These are phyloP conservation scores for Eumeta japonica DNA, from an alignment of 1,140 invertebrate species.

Conservation along the genomic window DNA sequence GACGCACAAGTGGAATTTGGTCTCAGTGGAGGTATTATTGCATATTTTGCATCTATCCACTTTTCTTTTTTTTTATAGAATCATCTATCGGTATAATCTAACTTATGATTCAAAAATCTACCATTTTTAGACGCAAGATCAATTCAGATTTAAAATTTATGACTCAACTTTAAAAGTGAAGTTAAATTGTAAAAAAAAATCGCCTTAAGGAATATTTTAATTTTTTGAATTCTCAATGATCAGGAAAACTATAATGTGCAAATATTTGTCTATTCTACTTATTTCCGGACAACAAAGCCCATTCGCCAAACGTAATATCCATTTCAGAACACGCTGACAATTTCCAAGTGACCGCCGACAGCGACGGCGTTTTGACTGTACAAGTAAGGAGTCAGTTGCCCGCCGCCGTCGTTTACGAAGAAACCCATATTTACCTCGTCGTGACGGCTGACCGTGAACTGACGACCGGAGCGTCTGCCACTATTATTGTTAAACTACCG, in stretches of 20 bases:
- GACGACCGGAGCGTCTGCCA: conserved; percentile 28
- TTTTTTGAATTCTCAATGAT: too few species aligned
- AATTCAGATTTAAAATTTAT: too few species aligned
- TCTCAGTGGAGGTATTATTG: conserved; percentile 24
- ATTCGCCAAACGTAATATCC: conserved; percentile 8
- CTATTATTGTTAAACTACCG: conserved; percentile 28
- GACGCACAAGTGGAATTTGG: conserved; percentile 25
- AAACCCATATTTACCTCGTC: conserved; percentile 21
- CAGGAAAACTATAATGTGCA: too few species aligned
- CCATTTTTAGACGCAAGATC: too few species aligned
- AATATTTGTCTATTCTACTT: too few species aligned
- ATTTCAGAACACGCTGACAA: conserved; percentile 22
- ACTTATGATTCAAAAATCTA: too few species aligned
- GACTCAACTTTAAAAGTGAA: too few species aligned
- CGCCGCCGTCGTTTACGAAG: conserved; percentile 12
- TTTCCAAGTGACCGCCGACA: conserved; percentile 17
- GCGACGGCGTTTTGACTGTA: conserved; percentile 17
- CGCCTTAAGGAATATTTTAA: too few species aligned
- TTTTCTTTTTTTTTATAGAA: too few species aligned
- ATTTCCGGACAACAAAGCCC: not conserved
- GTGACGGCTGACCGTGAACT: conserved; percentile 25
- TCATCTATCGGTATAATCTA: too few species aligned
- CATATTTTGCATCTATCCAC: too few species aligned
- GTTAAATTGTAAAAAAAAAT: too few species aligned
- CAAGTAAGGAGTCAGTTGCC: conserved; percentile 15